Evolutionary conservation across 2,113 vertebrate species (phyloP), one percentile per base, ranked within the genome.

Genomic region (Semnornis frantzii): DNA sequence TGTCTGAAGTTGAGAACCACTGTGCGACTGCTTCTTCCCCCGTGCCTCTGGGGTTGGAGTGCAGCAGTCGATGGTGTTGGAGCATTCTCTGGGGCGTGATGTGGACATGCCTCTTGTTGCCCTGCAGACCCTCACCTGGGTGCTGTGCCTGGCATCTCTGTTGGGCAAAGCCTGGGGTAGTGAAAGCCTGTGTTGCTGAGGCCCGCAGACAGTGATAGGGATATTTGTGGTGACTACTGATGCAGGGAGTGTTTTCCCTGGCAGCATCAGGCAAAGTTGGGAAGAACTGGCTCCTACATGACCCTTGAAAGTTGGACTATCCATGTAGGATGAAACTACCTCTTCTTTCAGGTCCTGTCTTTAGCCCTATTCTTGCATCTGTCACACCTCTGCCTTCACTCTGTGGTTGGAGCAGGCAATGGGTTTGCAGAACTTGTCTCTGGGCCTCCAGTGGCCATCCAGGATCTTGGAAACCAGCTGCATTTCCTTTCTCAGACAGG

Each of bases 1-100:
- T 4, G 5, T 34, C 55, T 73, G 52, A 60, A 86, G 18, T 3
- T 44, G 81, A 79, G 74, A 87, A 42, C 28, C 15, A 34, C 3
- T 5, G 11, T 65, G 44, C 34, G 73, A 31, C 68, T 88, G 15
- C 33, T 79, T 34, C 73, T 93, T 33, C 2, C 1, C 10, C 0
- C 0, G 18, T 8, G 6, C 71, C 34, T 90, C 27, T 2, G 4
- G 42, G 20, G 10, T 7, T 2, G 1, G 42, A 83, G 39, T 2
- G 4, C 17, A n/a, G 34, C 50, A 60, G 33, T 25, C 4, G 10
- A 0, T 33, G 59, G 48, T 75, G 33, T 64, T 3, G 4, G 63
- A 58, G 30, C 5, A 1, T 70, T 73, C 73, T 83, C 57, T 6
- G 3, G 42, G 28, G 31, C 2, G 3, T 28, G 33, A 16, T 60